Base-by-base conservation (phyloP, 2,888 invertebrate species). In the Mycalesis mineus region DNA sequence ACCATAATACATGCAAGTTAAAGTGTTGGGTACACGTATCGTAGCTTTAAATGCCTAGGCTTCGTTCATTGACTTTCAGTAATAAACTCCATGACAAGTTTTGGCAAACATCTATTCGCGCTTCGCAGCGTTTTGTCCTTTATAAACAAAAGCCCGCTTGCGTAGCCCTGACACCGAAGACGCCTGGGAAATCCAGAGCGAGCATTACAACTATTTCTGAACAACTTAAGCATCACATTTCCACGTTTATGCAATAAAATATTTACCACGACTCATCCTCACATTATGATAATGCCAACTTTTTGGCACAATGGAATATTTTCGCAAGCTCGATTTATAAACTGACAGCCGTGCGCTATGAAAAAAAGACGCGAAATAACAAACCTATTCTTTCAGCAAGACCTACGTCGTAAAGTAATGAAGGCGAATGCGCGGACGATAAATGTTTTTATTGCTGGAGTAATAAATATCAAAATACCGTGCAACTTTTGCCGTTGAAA, bases 391-490 rank as follows among this genome's bases (percentile, higher is more conserved):
- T 57, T 57, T 58, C 36, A 4, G 44, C 55, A 41, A 33, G 49
- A 44, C 22, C 44, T 33, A 50, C 42, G 53, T 60, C 60, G 56
- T 60, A 56, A 60, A 60, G 53, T 49, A 55, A 59, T 39, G 39
- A 53, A 55, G 14, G 9, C 36, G 15, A 49, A 42, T 17, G 14
- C 33, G 28, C 40, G 39, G 17, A 36, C 13, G 36, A 54, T 56
- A 56, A 39, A 55, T 11, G 28, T 41, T 37, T 39, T 56, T 58
- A 49, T 52, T 36, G 28, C 57, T 15, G 31, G 28, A 8, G 15
- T n/a, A 39, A 49, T 55, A 42, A 49, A 49, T 14, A 55, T 42
- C 22, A 42, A 36, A 49, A 55, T 49, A 36, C 55, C 49, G 31
- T 49, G 55, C 28, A 22, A 41, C 13, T 40, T 41, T 55, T 14